phyloP scores from a whole-genome alignment of 2,113 vertebrate species.

The Platycercus adscitus region DNA sequence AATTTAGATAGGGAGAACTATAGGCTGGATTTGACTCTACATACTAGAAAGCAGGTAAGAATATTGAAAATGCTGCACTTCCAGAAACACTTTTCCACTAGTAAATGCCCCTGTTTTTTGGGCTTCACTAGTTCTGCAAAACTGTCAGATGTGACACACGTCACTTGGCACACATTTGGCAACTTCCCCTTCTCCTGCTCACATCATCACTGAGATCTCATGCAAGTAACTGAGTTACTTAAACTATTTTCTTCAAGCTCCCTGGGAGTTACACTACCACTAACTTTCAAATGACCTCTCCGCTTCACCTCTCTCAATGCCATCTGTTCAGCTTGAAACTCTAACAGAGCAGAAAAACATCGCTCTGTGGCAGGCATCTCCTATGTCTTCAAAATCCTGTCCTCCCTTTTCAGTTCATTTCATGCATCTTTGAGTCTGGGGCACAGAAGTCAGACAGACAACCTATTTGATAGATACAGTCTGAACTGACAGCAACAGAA shows the following conservation, averaged over 20 bases:
- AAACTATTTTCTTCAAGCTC: not conserved
- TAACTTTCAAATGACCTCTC: constrained; percentile 7
- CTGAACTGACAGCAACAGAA: not conserved
- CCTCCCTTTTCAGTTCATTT: constrained; percentile 30
- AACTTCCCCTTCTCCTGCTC: not conserved
- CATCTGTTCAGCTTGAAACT: not conserved
- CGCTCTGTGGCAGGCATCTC: not conserved
- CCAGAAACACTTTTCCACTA: not conserved
- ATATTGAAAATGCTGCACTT: not conserved
- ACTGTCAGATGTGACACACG: not conserved
- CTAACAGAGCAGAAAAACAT: not conserved
- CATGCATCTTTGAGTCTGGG: constrained; percentile 3
- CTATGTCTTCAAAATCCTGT: not conserved
- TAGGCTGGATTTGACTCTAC: not conserved
- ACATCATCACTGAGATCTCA: not conserved
- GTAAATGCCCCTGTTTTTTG: not conserved
- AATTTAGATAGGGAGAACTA: not conserved
- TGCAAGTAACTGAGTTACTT: not conserved
- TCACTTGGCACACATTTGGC: not conserved
- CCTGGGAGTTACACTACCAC: not conserved
- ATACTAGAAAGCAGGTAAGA: not conserved
- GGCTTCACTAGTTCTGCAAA: not conserved
- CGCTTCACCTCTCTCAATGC: not conserved
- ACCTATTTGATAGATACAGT: not conserved
- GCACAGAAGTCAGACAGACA: not conserved